phyloP scores from a whole-genome alignment of 2,797 vertebrate genomes.

The Lepus oiostolus region DNA sequence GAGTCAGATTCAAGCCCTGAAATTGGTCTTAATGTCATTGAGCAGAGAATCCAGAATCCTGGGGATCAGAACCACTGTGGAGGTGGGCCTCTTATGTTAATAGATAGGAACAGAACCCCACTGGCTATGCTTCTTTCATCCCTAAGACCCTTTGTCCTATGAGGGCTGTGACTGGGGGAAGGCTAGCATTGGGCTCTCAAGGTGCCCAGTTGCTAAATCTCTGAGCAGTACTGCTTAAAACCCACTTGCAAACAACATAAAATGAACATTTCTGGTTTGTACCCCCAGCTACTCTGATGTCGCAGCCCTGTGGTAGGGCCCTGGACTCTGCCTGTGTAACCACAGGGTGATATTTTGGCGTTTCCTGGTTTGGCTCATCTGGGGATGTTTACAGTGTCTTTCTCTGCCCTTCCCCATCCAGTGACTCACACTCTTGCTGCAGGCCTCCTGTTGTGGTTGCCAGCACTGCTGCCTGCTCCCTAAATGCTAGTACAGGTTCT shows the following conservation, averaged over 20 bases:
- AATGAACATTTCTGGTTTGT: constrained; percentile 36
- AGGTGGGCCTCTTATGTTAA: neutral
- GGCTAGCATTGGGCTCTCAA: neutral
- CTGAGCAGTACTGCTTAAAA: neutral
- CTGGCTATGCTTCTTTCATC: neutral
- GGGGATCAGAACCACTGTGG: neutral
- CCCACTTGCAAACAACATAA: neutral
- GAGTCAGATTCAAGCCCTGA: neutral
- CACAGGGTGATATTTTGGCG: constrained; percentile 5
- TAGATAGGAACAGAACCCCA: neutral
- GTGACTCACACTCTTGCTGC: constrained; percentile 63
- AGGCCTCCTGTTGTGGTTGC: constrained; percentile 35
- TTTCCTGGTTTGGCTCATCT: constrained; percentile 61
- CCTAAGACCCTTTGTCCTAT: neutral
- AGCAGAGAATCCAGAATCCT: neutral
- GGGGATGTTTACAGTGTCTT: constrained; percentile 73
- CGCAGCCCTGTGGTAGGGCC: neutral
- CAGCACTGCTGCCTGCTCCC: neutral
- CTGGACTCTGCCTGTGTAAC: neutral
- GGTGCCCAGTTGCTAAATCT: neutral
- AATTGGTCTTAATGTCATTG: neutral
- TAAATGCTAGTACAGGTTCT: neutral
- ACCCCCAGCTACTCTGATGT: neutral
- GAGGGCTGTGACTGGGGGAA: neutral
- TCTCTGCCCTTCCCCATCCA: neutral